phyloP scores from a whole-genome alignment of 2,797 vertebrate genomes.

The Manis javanica region DNA sequence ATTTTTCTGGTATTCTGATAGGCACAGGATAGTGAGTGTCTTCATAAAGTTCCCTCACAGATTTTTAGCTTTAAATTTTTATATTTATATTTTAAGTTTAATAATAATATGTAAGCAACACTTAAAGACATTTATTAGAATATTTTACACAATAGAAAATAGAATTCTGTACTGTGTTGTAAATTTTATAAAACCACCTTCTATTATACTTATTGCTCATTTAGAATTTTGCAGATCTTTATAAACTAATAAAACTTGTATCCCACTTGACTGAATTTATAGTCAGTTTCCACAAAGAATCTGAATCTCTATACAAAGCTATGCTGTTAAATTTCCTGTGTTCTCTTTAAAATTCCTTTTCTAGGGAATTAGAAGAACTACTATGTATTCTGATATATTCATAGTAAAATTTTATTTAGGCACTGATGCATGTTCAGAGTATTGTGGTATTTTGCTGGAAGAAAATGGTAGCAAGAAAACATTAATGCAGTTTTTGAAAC shows the following conservation, averaged over 20 bases:
- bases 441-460: not conserved
- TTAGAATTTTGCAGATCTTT: constrained; percentile 51
- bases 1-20: not conserved
- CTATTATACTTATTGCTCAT: not conserved
- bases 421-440: not conserved
- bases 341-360: not conserved
- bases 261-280: not conserved
- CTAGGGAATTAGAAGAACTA: not conserved
- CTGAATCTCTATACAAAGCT: not conserved
- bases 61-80: not conserved
- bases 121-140: not conserved
- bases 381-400: not conserved
- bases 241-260: not conserved
- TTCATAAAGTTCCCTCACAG: not conserved
- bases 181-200: constrained; percentile 2
- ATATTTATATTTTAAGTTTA: constrained; percentile 26
- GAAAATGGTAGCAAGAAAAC: not conserved
- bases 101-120: not conserved
- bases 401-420: constrained; percentile 35
- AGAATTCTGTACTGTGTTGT: not conserved
- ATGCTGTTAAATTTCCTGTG: not conserved
- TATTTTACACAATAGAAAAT: constrained; percentile 22
- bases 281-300: not conserved
- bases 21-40: not conserved
- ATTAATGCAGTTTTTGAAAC: constrained; percentile 26